These are phyloP conservation scores for Pteropus alecto DNA, from an alignment of 2,113 vertebrate species.

Conservation along the genomic window DNA sequence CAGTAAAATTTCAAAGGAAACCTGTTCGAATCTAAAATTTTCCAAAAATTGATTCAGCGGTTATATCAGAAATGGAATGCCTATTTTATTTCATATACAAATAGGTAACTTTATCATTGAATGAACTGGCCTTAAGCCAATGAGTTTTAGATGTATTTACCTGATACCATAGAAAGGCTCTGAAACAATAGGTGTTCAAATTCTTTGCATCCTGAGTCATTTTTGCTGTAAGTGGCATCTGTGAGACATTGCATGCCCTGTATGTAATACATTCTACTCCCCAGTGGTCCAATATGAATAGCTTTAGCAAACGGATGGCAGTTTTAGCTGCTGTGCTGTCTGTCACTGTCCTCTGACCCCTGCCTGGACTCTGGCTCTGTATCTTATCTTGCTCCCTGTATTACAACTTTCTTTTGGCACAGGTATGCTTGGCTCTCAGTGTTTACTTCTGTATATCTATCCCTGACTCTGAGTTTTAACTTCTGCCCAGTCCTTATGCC, in stretches of 20 bases:
- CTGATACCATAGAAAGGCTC: background rate
- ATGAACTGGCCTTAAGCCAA: background rate
- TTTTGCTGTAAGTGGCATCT: background rate
- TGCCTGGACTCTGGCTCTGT: background rate
- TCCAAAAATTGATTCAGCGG: background rate
- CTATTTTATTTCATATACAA: background rate
- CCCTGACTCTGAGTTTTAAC: constrained; percentile 24
- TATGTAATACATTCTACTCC: background rate
- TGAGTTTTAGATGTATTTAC: background rate
- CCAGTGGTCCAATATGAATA: background rate
- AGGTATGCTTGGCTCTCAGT: background rate
- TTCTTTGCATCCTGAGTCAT: background rate
- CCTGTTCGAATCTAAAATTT: background rate
- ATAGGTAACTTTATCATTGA: background rate
- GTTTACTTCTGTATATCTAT: background rate
- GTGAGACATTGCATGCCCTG: background rate
- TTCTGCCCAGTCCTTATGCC: constrained; percentile 19
- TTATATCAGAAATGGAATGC: background rate
- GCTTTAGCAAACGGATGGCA: background rate
- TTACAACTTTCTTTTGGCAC: constrained; percentile 38
- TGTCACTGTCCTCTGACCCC: background rate
- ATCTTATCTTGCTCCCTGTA: background rate
- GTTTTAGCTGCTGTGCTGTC: background rate
- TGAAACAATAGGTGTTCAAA: background rate
- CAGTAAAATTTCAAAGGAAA: background rate